These are phyloP conservation scores for Noctua fimbriata DNA, from an alignment of 2,888 invertebrate species.

Conservation along the genomic window DNA sequence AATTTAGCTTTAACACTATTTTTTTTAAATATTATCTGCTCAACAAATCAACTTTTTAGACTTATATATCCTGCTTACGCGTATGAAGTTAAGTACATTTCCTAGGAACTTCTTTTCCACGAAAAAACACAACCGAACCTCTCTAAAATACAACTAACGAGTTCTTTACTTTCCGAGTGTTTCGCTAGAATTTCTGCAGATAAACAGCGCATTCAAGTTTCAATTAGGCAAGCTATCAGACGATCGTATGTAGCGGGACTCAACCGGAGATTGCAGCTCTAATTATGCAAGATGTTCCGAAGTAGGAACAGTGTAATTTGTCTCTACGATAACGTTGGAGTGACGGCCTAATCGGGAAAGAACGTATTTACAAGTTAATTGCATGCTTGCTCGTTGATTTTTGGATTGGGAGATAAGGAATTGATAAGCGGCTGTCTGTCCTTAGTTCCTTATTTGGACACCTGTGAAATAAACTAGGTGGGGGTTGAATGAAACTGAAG, in stretches of 20 bases:
- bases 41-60: too few species aligned
- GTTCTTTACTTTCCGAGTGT: slow-evolving; percentile 42
- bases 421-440: slow-evolving; percentile 26
- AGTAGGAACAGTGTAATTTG: slow-evolving; percentile 66
- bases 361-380: slow-evolving; percentile 68
- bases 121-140: neutral
- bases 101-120: neutral
- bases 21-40: too few species aligned
- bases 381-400: slow-evolving; percentile 48
- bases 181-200: slow-evolving; percentile 70
- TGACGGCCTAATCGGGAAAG: slow-evolving; percentile 63
- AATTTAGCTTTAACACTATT: too few species aligned
- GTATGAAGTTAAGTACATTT: too few species aligned
- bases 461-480: neutral
- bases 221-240: slow-evolving; percentile 76
- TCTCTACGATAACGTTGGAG: slow-evolving; percentile 63
- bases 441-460: slow-evolving; percentile 8
- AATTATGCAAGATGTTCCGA: slow-evolving; percentile 73
- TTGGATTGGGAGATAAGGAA: slow-evolving; percentile 36
- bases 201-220: slow-evolving; percentile 75
- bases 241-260: slow-evolving; percentile 71
- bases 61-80: too few species aligned
- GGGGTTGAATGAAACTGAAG: neutral
- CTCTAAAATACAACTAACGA: slow-evolving; percentile 45
- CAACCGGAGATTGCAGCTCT: slow-evolving; percentile 81